phyloP scores from a whole-genome alignment of 2,113 vertebrate genomes.

The Heterochromis multidens region DNA sequence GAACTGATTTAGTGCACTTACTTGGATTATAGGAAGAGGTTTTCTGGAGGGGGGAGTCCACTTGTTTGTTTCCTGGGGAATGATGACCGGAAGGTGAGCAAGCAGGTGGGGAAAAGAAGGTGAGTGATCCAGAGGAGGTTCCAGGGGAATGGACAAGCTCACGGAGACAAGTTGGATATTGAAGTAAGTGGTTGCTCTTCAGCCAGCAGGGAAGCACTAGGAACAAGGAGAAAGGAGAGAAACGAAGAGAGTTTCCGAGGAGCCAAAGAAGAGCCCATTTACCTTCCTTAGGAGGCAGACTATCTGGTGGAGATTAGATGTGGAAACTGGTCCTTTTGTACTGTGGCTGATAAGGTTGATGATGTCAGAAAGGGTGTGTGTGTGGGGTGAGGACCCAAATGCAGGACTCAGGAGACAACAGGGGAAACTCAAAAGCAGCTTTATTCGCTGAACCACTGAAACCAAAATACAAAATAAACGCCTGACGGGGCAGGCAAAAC shows the following conservation, averaged over 20 bases:
- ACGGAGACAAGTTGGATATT: not conserved
- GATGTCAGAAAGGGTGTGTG: too few species aligned
- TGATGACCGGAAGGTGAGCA: too few species aligned
- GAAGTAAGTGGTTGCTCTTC: not conserved
- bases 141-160: not conserved
- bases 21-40: not conserved
- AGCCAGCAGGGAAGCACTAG: not conserved
- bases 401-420: too few species aligned
- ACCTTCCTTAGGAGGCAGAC: not conserved
- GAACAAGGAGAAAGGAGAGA: not conserved
- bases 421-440: too few species aligned
- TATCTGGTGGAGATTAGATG: not conserved
- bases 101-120: too few species aligned
- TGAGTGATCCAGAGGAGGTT: not conserved
- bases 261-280: not conserved
- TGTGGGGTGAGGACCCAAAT: too few species aligned
- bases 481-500: too few species aligned
- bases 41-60: not conserved
- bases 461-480: too few species aligned
- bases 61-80: not conserved
- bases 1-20: not conserved
- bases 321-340: too few species aligned
- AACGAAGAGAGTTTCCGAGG: not conserved
- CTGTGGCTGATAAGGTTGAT: too few species aligned
- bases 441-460: too few species aligned